Percentiles rank a stretch among this genome's conserved stretches.
Evolutionary conservation across 2,888 invertebrate species (phyloP).

Genomic region (Lagria hirta): DNA sequence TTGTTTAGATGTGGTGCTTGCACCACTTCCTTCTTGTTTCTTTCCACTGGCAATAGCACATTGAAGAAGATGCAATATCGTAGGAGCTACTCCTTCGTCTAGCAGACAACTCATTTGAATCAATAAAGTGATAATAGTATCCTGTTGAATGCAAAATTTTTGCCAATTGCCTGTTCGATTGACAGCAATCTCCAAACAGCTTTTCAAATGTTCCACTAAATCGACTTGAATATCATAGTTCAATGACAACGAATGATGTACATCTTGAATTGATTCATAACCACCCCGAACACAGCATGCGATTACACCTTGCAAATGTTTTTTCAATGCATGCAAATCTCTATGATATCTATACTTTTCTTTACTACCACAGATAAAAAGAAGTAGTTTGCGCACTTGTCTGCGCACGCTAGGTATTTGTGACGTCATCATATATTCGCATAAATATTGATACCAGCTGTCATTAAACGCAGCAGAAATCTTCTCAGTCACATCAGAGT

Average conservation of each 20-base stretch:
- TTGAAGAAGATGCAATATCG: slow-evolving; percentile 86
- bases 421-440: slow-evolving; percentile 80
- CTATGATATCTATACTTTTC: slow-evolving; percentile 93
- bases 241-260: slow-evolving; percentile 60
- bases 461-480: slow-evolving; percentile 58
- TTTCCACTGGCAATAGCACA: slow-evolving; percentile 70
- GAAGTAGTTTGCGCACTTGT: slow-evolving; percentile 87
- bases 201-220: slow-evolving; percentile 91
- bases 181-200: slow-evolving; percentile 89
- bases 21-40: slow-evolving; percentile 28
- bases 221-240: slow-evolving; percentile 91
- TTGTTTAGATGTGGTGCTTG: slow-evolving; percentile 15
- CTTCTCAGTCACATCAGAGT: slow-evolving; percentile 61
- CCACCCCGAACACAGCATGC: slow-evolving; percentile 51
- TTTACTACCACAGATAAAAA: slow-evolving; percentile 92
- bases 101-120: slow-evolving; percentile 81
- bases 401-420: slow-evolving; percentile 86
- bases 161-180: slow-evolving; percentile 96
- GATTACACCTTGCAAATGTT: slow-evolving; percentile 66
- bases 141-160: slow-evolving; percentile 75
- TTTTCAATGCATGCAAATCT: slow-evolving; percentile 90
- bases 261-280: slow-evolving; percentile 51
- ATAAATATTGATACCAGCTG: slow-evolving; percentile 78
- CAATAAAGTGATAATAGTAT: slow-evolving; percentile 77
- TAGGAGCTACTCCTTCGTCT: slow-evolving; percentile 89